A percentile compares a stretch with the other conserved stretches of the same genome.
Evolutionary conservation across 2,797 vertebrate species (phyloP).

Genomic region (Clarias pachynema): DNA sequence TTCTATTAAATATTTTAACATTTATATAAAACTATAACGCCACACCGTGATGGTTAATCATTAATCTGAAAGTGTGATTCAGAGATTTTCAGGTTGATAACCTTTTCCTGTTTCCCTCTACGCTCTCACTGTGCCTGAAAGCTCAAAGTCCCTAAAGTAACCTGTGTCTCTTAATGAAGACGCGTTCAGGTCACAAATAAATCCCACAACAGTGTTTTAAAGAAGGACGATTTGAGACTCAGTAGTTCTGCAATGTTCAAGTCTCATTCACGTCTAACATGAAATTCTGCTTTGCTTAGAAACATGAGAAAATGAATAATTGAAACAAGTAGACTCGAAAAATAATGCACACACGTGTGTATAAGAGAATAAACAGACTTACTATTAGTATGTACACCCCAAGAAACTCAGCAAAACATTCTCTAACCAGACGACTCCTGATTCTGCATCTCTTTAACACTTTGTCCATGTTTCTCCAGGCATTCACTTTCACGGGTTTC

Average conservation of each 20-base stretch:
- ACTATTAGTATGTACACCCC: constrained; percentile 76
- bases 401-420: constrained; percentile 76
- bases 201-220: neutral
- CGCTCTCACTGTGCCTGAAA: neutral
- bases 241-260: too few species aligned
- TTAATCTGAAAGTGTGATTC: neutral
- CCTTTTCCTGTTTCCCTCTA: constrained; percentile 1
- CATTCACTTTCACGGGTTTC: neutral
- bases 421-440: constrained; percentile 66
- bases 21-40: neutral
- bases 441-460: constrained; percentile 67
- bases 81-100: neutral
- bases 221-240: neutral
- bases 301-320: too few species aligned
- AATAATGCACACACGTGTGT: neutral
- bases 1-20: neutral
- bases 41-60: neutral
- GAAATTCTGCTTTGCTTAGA: neutral
- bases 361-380: constrained; percentile 56
- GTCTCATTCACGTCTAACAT: neutral
- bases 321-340: neutral
- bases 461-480: constrained; percentile 62
- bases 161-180: neutral
- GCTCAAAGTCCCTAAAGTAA: constrained; percentile 34
- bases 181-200: neutral